A percentile compares a stretch with the other conserved stretches of the same genome.
These are phyloP conservation scores for Phacellophora camtschatica DNA, from an alignment of 30 jellyfish, hydroid and myxozoan species.

Conservation along the genomic window DNA sequence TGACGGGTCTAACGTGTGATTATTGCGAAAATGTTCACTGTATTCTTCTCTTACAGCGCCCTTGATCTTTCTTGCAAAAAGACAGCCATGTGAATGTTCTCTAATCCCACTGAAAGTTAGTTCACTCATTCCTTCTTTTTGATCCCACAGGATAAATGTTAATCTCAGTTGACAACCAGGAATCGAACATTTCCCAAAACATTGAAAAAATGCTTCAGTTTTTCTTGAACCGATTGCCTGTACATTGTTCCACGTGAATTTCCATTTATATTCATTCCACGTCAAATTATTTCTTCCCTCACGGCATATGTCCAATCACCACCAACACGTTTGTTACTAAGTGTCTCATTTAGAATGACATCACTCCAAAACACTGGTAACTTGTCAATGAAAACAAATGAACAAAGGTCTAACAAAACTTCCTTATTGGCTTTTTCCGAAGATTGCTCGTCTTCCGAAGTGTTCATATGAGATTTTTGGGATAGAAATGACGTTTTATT, in stretches of 20 bases:
- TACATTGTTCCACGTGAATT: conserved; percentile 3
- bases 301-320: neutral
- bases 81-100: neutral
- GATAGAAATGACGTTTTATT: too few species aligned
- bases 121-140: neutral
- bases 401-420: neutral
- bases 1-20: neutral
- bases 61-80: neutral
- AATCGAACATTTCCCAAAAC: neutral
- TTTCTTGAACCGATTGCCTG: neutral
- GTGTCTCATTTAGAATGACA: neutral
- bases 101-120: neutral
- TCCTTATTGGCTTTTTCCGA: neutral
- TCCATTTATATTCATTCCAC: neutral
- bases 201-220: neutral
- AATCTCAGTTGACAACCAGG: neutral
- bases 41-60: neutral
- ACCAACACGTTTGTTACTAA: neutral
- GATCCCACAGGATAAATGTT: neutral
- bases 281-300: neutral
- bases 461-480: too few species aligned
- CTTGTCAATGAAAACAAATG: neutral
- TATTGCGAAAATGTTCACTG: neutral
- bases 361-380: neutral
- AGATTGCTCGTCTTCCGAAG: neutral